phyloP scores from a whole-genome alignment of 2,113 vertebrate species.

The Garra rufa region DNA sequence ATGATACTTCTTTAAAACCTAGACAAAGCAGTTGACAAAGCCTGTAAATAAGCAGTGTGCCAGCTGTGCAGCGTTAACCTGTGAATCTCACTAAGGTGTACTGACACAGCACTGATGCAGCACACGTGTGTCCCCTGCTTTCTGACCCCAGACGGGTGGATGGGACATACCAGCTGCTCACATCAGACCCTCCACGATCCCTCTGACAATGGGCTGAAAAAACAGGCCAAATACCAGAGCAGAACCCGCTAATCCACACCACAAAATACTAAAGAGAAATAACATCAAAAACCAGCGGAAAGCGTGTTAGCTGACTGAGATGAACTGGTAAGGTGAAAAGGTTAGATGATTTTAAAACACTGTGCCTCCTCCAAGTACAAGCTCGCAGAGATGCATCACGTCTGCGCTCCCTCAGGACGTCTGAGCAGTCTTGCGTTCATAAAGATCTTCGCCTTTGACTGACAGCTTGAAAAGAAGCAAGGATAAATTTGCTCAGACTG shows the following conservation, averaged over 20 bases:
- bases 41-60: neutral
- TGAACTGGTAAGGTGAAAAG: neutral
- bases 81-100: constrained; percentile 11
- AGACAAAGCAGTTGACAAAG: neutral
- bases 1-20: neutral
- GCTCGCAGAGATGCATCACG: neutral
- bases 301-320: neutral
- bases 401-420: neutral
- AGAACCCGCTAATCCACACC: constrained; percentile 14
- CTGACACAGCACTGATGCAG: constrained; percentile 29
- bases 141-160: neutral
- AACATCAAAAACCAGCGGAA: neutral
- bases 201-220: constrained; percentile 26
- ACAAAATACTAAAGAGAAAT: neutral
- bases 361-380: neutral
- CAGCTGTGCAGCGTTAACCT: neutral
- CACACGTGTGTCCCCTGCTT: constrained; percentile 17
- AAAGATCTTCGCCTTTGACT: constrained; percentile 32
- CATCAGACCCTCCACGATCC: neutral
- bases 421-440: constrained; percentile 16
- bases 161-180: constrained; percentile 28
- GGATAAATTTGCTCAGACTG: constrained; percentile 36
- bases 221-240: constrained; percentile 2
- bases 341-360: neutral
- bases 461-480: constrained; percentile 22